Evolutionary conservation across 2,797 vertebrate genomes (phyloP).

Genomic region (Epinephelus malabaricus): DNA sequence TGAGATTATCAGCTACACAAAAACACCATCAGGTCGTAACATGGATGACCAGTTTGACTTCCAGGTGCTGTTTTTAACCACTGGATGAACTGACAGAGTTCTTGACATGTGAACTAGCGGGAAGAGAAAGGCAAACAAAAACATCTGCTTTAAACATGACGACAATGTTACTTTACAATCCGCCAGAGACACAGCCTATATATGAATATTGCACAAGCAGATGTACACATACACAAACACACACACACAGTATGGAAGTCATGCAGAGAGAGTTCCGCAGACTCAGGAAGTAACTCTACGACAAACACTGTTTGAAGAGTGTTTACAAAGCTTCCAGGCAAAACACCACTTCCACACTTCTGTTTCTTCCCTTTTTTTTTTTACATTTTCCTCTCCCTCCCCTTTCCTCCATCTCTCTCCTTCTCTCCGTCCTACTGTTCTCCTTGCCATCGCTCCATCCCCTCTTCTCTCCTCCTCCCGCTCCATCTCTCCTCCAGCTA

Average conservation of each 20-base stretch:
- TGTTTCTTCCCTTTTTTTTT: constrained; percentile 3
- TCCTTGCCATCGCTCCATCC: constrained; percentile 9
- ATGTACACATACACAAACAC: constrained; percentile 13
- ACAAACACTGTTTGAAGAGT: constrained; percentile 63
- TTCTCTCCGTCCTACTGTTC: not conserved
- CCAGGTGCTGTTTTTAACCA: too few species aligned
- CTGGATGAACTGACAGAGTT: not conserved
- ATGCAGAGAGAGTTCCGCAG: constrained; percentile 15
- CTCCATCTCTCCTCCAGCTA: constrained; percentile 60
- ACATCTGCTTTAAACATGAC: constrained; percentile 30
- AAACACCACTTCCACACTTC: constrained; percentile 48
- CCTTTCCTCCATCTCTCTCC: not conserved
- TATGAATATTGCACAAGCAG: constrained; percentile 24
- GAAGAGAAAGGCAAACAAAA: constrained; percentile 14
- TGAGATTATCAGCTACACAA: too few species aligned
- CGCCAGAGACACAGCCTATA: constrained; percentile 44
- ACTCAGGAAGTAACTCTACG: constrained; percentile 52
- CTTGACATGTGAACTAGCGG: not conserved
- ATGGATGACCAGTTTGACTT: too few species aligned
- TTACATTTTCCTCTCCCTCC: not conserved
- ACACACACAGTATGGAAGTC: constrained; percentile 22
- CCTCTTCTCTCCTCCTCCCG: constrained; percentile 21
- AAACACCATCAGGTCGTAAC: too few species aligned
- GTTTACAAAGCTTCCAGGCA: constrained; percentile 64
- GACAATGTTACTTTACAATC: constrained; percentile 14